Percentiles rank a stretch among this genome's conserved stretches.
phyloP scores from a whole-genome alignment of 2,888 invertebrate species.

The Schizaphis graminum region DNA sequence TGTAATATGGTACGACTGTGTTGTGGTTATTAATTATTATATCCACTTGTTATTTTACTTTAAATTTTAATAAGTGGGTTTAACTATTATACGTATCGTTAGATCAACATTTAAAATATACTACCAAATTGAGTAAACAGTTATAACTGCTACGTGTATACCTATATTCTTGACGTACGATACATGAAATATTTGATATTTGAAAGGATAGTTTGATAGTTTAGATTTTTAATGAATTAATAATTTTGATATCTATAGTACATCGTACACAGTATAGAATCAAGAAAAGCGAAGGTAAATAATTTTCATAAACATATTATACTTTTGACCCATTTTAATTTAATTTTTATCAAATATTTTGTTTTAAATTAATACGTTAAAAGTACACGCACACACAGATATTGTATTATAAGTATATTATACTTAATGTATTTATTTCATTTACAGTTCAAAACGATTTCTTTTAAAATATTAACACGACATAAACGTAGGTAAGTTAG shows the following conservation, averaged over 20 bases:
- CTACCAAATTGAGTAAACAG: background rate
- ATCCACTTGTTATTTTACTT: background rate
- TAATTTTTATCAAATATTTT: background rate
- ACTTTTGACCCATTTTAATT: background rate
- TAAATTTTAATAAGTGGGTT: background rate
- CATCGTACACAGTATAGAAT: background rate
- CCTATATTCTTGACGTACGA: background rate
- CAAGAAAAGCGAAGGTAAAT: background rate
- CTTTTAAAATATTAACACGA: background rate
- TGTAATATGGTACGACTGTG: background rate
- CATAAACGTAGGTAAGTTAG: background rate
- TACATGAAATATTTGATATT: background rate
- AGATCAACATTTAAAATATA: background rate
- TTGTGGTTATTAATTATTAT: background rate
- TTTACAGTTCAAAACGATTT: background rate
- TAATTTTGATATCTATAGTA: background rate
- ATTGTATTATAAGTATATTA: background rate
- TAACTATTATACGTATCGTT: background rate
- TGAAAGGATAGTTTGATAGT: background rate
- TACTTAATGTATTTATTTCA: background rate
- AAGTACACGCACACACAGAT: background rate
- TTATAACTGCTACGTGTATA: background rate
- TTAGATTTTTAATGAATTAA: background rate
- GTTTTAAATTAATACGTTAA: background rate
- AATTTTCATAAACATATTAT: background rate